Conservation (phyloP, 1,140 invertebrate species). For the Papilio polyxenes region DNA sequence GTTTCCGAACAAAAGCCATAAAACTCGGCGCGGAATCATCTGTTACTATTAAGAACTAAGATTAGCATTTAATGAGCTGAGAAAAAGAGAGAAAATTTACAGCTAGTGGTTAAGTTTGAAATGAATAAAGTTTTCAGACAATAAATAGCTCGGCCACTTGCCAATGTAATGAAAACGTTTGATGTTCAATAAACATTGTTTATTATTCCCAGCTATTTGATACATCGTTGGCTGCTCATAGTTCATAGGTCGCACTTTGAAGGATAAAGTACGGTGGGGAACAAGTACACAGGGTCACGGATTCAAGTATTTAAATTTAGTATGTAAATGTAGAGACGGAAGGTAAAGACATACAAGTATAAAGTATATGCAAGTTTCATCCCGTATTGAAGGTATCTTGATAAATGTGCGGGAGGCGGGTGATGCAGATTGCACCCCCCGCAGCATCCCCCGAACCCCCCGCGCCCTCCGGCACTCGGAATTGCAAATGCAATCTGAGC, state of each 20-base stretch:
- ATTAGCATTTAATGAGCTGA: slow-evolving; percentile 1
- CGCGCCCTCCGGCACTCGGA: not conserved
- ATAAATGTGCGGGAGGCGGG: not conserved
- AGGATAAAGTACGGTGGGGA: too few relatives aligned
- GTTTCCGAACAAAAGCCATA: not conserved
- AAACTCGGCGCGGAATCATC: not conserved
- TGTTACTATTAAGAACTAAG: not conserved
- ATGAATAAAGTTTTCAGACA: slow-evolving; percentile 12
- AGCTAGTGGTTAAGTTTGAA: slow-evolving; percentile 2
- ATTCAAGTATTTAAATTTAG: not conserved
- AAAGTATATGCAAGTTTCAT: slow-evolving; percentile 6
- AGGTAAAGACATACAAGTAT: not conserved
- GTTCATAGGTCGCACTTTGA: too few relatives aligned
- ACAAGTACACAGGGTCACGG: too few relatives aligned
- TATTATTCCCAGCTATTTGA: not conserved
- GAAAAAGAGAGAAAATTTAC: not conserved
- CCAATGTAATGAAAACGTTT: not conserved
- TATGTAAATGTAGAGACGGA: not conserved
- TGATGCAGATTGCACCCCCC: not conserved
- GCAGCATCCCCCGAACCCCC: not conserved
- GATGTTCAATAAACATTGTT: not conserved
- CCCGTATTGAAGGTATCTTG: not conserved
- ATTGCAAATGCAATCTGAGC: slow-evolving; percentile 11
- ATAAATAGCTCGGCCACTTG: not conserved
- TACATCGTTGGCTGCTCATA: not conserved